Conservation (phyloP, 2,113 vertebrate genomes). For the Leptosomus discolor region DNA sequence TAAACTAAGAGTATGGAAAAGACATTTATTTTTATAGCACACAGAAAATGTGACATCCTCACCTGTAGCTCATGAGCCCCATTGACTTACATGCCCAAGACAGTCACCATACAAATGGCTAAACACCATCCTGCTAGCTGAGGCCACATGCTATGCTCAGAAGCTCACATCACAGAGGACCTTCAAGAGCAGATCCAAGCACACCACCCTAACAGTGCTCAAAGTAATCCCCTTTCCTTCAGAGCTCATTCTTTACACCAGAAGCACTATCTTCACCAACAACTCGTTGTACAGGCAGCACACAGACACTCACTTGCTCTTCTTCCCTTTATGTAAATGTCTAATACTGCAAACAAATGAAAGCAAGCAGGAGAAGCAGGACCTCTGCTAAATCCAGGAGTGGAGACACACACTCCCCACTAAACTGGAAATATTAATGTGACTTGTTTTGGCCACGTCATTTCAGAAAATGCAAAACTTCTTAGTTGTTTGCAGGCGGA, state of each 20-base stretch:
- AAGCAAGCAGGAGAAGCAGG: not conserved
- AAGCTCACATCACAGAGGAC: not conserved
- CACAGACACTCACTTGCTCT: not conserved
- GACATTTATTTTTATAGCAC: not conserved
- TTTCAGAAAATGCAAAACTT: not conserved
- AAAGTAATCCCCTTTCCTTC: not conserved
- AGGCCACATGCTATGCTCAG: not conserved
- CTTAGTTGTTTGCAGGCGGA: not conserved
- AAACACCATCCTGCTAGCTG: not conserved
- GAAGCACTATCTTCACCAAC: not conserved
- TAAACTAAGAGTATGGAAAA: not conserved
- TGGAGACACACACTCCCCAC: not conserved
- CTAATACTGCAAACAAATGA: not conserved
- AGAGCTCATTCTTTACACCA: not conserved
- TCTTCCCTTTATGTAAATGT: not conserved
- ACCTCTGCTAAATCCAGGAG: not conserved
- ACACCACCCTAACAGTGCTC: not conserved
- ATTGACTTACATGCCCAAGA: not conserved
- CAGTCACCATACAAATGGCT: rapidly evolving
- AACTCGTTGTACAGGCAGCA: rapidly evolving
- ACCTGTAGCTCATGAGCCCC: not conserved
- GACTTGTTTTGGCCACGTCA: rapidly evolving
- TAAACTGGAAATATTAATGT: not conserved
- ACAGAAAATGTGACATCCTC: not conserved
- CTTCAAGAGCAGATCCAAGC: not conserved